Base-by-base conservation (phyloP, 2,888 invertebrate species). In the Pedicia rivosa region DNA sequence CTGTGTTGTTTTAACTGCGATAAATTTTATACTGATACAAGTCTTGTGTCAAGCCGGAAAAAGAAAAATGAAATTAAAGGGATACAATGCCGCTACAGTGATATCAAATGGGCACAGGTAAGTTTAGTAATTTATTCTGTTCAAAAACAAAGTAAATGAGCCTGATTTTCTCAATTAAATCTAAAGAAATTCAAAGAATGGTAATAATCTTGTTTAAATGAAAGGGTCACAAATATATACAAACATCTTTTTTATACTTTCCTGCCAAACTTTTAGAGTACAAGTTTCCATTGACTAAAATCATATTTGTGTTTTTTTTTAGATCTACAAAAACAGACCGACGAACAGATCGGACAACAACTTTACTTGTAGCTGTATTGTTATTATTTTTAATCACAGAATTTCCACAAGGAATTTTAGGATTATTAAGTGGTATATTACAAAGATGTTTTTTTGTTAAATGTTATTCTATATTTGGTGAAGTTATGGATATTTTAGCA, bases 401-500 rank as follows among this genome's bases (percentile, higher is more conserved):
- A 56, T 71, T 92, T 40, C 91, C 92, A 0, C 84, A 86, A 50
- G 84, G 76, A 3, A 68, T 75, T 22, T 61, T 82, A 31, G 83
- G 82, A 2, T 60, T 82, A 32, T 64, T 80, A 51, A 76, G 75
- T 39, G 78, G 77, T 1, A 61, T 80, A 36, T 57, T 77, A 32
- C 70, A 72, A 10, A 56, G 74, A 53, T 72, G 74, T 41, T 83
- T 92, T 59, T 84, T 86, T 53, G 64, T 69, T 36, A 69, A 72
- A 22, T 87, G 86, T 57, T 92, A 92, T 61, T 69, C 74, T 44
- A 66, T 76, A 31, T 75, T 83, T 43, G 86, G 86, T 2, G 90
- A 91, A 54, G 55, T 90, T 38, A 81, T 91, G 77, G 91, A 94
- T 61, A 75, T 88, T 41, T 59, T 91, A 51, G 91, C 92, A 1